Conservation (phyloP, 2,113 vertebrate species). For the Rhizomys pruinosus region DNA sequence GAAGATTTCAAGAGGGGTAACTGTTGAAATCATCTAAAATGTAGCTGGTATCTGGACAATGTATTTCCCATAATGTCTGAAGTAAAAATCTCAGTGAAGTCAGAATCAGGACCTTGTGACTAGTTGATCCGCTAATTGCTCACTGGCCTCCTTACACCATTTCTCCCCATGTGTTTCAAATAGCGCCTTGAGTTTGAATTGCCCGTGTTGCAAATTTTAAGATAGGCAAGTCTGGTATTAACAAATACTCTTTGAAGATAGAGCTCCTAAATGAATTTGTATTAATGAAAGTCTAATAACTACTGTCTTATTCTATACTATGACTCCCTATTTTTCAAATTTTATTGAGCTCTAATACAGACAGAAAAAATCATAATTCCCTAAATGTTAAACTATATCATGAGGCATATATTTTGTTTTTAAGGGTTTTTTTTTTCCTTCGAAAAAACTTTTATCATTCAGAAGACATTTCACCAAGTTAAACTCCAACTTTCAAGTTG, state of each 20-base stretch:
- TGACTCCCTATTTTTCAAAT: neutral
- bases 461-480: neutral
- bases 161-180: neutral
- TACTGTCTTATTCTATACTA: neutral
- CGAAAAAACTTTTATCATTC: neutral
- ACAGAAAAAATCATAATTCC: neutral
- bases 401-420: neutral
- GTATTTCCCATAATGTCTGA: neutral
- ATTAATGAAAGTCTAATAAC: neutral
- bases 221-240: neutral
- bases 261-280: neutral
- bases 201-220: neutral
- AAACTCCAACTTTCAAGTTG: neutral
- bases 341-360: neutral
- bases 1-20: neutral
- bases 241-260: neutral
- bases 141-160: neutral
- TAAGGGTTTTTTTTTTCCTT: neutral
- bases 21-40: neutral
- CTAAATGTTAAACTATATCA: neutral
- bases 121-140: neutral
- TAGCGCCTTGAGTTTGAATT: neutral
- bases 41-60: neutral
- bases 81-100: neutral
- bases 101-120: neutral